Percentiles rank a stretch among this genome's conserved stretches.
Evolutionary conservation across 2,113 vertebrate species (phyloP).

Genomic region (Amphiprion percula): DNA sequence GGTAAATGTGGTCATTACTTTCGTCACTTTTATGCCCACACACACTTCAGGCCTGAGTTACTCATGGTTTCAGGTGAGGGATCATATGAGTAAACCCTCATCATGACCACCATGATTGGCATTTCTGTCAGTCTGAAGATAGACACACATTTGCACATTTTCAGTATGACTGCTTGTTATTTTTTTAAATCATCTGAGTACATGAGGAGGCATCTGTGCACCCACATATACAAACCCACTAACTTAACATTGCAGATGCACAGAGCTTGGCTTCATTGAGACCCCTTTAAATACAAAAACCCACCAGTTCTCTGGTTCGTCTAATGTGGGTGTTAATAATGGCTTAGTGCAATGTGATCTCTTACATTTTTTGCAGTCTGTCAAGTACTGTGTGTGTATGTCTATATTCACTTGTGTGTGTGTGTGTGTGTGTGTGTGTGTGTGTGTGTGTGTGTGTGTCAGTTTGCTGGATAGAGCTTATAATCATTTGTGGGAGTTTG

Average conservation of each 20-base stretch:
- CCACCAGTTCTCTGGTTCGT: conserved; percentile 37
- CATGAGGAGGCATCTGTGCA: conserved; percentile 22
- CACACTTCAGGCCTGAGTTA: conserved; percentile 42
- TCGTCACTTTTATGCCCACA: conserved; percentile 42
- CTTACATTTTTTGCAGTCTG: conserved; percentile 52
- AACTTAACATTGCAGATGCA: conserved; percentile 14
- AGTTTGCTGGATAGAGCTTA: conserved; percentile 39
- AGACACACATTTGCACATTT: background rate
- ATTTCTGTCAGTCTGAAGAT: conserved; percentile 15
- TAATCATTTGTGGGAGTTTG: conserved; percentile 52
- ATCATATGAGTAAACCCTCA: conserved; percentile 32
- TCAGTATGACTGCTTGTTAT: background rate
- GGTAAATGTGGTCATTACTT: conserved; percentile 54
- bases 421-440: background rate
- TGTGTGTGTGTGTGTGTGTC: background rate
- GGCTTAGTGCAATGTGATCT: conserved; percentile 57
- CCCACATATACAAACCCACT: conserved; percentile 3
- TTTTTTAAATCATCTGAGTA: conserved; percentile 9
- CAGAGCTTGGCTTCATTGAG: conserved; percentile 27
- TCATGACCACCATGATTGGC: conserved; percentile 14
- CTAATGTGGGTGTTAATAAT: conserved; percentile 69
- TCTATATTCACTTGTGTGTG: background rate
- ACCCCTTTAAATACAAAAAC: conserved; percentile 45
- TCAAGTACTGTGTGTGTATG: conserved; percentile 30
- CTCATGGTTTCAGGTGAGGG: conserved; percentile 30